Evolutionary conservation across 2,113 vertebrate genomes (phyloP), one percentile per base, ranked within the genome.

Genomic region (Ciconia maguari): DNA sequence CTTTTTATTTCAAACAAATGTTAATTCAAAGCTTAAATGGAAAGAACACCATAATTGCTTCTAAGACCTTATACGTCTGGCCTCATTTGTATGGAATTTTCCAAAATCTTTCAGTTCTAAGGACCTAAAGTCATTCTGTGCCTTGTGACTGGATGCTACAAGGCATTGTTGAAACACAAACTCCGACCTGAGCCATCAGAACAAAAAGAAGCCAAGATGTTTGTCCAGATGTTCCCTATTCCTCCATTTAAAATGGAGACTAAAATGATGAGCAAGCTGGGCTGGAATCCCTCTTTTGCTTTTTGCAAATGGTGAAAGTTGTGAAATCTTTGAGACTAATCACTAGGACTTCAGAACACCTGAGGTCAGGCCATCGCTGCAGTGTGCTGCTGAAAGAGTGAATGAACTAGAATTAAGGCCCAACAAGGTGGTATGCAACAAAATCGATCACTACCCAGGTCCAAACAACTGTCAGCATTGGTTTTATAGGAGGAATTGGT

Each of bases 1-100:
- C 13, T 69, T 91, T 94, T 87, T 87, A 85, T 95, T 96, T 93
- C 78, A 91, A 94, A 96, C 78, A 96, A 96, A 96, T 83, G 87
- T 69, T 91, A 94, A 95, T 94, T 96, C 91, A 93, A 94, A 95
- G 66, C 70, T 93, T 93, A 79, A 97, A 21, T 93, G 84, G 90
- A 87, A 97, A 96, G 65, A 89, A 82, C 52, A 69, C 60, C 44
- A 91, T 93, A 93, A 93, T 87, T 96, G 11, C 57, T 76, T 94
- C 51, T 95, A 58, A 91, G 57, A 74, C 69, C 69, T 86, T 95
- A 82, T 49, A 81, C 1, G 69, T 83, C 78, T 94, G 83, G 65
- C 61, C 41, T 96, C 86, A 92, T 96, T 94, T 95, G 27, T 61
- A 91, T n/a, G 77, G 86, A 94, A 92, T 93, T 93, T 94, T 95